Base-by-base conservation (phyloP, 2,888 invertebrate species). In the Dexiosoma caninum region DNA sequence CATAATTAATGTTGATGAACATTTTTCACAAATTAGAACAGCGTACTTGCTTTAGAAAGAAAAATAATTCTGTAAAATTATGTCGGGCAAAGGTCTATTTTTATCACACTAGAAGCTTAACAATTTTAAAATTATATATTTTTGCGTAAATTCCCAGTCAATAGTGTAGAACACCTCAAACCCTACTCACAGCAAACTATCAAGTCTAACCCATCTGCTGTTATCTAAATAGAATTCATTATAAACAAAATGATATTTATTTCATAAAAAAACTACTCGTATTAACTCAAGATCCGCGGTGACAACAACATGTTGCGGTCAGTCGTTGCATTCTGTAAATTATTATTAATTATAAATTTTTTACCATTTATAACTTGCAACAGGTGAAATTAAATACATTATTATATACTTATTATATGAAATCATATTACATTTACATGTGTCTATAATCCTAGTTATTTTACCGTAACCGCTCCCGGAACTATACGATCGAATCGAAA, bases 401-500 rank as follows among this genome's bases (percentile, higher is more conserved):
- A 21, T n/a, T 2, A 44, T 19, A 19, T 44, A 1, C 9, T 21
- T 12, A 12, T 19, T 23, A 21, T 16, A 19, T 5, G 3, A 2
- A 37, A 37, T 37, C n/a, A 0, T 37, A 10, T 7, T n/a, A n/a
- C n/a, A n/a, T n/a, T n/a, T n/a, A n/a, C n/a, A n/a, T 23, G 5
- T 5, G 19, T n/a, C 19, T 49, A n/a, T 49, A 10, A 27, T 42
- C 23, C 3, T 14, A 70, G 70, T 37, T 57, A 30, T 23, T 70
- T 59, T 12, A 19, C 32, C 3, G 12, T 70, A 14, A 49, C 23
- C 9, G 70, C 70, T 5, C 70, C 70, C 10, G 70, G 70, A 0
- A 19, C 23, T 16, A 59, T 70, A 14, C 21, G 57, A 35, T 71
- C 71, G 4, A 40, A 71, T 71, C 60, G 51, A 10, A 60, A 30